Conservation (phyloP, 2,113 vertebrate genomes). For the Philantomba maxwellii region DNA sequence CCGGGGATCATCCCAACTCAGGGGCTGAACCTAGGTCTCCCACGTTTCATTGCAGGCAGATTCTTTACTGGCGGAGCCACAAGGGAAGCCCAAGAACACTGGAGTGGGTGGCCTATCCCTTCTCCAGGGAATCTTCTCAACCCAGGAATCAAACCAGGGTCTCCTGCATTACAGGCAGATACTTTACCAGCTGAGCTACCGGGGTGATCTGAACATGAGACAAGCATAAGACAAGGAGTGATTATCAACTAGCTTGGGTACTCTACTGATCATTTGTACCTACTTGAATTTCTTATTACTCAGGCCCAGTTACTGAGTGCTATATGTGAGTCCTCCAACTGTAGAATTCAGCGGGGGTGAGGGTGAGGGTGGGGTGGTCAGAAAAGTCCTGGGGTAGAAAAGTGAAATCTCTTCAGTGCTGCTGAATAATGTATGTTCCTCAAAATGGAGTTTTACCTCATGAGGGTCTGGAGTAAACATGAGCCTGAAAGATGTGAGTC, state of each 20-base stretch:
- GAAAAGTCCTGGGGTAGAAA: background rate
- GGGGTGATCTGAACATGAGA: background rate
- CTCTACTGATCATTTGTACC: background rate
- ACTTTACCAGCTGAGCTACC: background rate
- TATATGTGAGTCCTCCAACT: background rate
- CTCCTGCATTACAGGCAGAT: background rate
- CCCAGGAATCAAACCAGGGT: background rate
- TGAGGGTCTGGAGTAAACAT: background rate
- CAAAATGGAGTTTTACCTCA: background rate
- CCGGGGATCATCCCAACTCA: background rate
- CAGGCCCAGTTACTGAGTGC: background rate
- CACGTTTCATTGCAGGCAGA: background rate
- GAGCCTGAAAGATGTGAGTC: fast-evolving
- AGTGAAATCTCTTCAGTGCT: background rate
- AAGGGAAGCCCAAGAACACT: background rate
- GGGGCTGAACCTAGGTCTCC: background rate
- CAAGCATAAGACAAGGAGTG: background rate
- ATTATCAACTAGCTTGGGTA: background rate
- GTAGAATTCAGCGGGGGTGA: fast-evolving
- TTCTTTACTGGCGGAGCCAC: background rate
- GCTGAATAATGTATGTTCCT: background rate
- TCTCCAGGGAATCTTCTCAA: background rate
- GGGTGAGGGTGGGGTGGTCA: fast-evolving
- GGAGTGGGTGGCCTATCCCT: background rate
- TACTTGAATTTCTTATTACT: background rate